Evolutionary conservation across 2,888 invertebrate genomes (phyloP), one percentile per base, ranked within the genome.

Genomic region (Tetropium fuscum): DNA sequence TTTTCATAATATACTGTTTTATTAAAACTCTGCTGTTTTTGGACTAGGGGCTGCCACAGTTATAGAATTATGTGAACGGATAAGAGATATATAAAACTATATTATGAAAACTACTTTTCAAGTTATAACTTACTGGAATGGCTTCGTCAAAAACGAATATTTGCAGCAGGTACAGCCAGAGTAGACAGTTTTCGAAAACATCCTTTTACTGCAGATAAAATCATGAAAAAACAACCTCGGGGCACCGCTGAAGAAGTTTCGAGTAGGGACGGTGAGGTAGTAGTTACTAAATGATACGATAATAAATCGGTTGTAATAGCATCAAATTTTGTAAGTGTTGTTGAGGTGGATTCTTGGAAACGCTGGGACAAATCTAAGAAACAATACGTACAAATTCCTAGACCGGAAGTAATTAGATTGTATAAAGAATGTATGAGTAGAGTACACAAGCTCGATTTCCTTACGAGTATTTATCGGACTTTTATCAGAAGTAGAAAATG

Each of bases 351-450:
- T 40, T 1, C 0, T 3, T 51, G 41, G 11, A 41, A 32, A 38
- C 18, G 53, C 10, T 63, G 53, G 49, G 34, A 60, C 20, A 59
- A 57, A 38, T 11, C 34, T 27, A 4, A 45, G 8, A 67, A 68
- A 22, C 51, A 59, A 34, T 68, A 65, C 48, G 55, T 68, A 7
- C 30, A 66, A 27, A 51, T 75, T 30, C 15, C 19, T 22, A 48
- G 69, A 30, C 69, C 72, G 7, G 64, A 70, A 62, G 63, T 70
- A 11, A 59, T 73, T 8, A 55, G 60, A 49, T 1, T 30, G 13
- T 58, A 73, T 44, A 76, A 75, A 43, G 36, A 56, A 19, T 51
- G 56, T 19, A 76, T 74, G 74, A 74, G 75, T n/a, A 74, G 72
- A 4, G 72, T 74, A 2, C 73, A 74, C 59, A 60, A 70, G 40